These are phyloP conservation scores for Tanypteryx hageni DNA, from an alignment of 2,888 invertebrate genomes.

Conservation along the genomic window DNA sequence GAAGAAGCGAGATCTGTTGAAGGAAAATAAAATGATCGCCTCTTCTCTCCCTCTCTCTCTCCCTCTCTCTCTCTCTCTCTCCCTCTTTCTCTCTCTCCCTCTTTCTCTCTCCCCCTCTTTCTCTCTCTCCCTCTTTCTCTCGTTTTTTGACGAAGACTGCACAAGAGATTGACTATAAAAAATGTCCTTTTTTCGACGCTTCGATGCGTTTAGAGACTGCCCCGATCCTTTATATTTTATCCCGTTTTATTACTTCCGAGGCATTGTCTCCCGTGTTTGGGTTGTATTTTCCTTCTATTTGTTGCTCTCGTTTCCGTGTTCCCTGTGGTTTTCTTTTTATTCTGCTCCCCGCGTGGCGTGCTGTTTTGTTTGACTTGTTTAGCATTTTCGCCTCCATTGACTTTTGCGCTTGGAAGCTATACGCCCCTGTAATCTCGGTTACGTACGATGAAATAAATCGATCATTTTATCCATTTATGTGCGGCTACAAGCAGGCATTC, in stretches of 20 bases:
- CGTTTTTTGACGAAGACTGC: background rate
- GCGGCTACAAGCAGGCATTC: background rate
- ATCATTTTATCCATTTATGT: background rate
- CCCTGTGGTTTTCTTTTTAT: background rate
- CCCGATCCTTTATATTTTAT: background rate
- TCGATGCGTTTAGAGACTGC: background rate
- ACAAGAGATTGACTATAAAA: background rate
- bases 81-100: too few species aligned
- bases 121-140: too few species aligned
- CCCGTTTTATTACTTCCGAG: constrained; percentile 31
- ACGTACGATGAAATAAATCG: background rate
- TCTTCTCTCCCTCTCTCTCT: background rate
- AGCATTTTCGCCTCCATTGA: constrained; percentile 29
- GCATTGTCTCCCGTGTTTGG: constrained; percentile 36
- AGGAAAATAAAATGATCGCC: constrained; percentile 1
- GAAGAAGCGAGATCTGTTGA: background rate
- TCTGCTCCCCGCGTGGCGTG: background rate
- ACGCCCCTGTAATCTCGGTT: background rate
- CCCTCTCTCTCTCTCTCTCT: too few species aligned
- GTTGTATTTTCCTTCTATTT: constrained; percentile 1
- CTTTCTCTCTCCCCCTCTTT: too few species aligned
- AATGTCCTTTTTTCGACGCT: background rate
- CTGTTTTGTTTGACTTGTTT: constrained; percentile 16
- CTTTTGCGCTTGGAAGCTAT: background rate
- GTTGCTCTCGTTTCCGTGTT: background rate